phyloP scores from a whole-genome alignment of 1,140 invertebrate genomes.

The Caenorhabditis remanei region DNA sequence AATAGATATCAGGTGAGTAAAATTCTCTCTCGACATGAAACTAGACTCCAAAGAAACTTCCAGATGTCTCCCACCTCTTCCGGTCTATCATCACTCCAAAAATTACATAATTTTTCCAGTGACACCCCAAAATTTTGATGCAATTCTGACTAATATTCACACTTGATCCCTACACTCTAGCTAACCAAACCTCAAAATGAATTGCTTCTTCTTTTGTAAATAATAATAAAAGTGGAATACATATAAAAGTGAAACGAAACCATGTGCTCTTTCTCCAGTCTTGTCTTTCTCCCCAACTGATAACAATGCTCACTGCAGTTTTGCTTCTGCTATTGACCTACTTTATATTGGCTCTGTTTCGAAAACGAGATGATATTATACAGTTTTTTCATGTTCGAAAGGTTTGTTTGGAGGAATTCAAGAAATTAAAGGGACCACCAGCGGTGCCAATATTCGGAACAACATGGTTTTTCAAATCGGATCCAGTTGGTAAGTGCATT shows the following conservation, averaged over 20 bases:
- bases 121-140: too few relatives aligned
- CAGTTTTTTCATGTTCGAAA: neutral
- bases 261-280: neutral
- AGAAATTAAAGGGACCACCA: neutral
- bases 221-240: neutral
- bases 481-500: neutral
- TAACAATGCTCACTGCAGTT: slow-evolving; percentile 14
- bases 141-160: too few relatives aligned
- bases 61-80: too few relatives aligned
- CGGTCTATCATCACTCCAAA: too few relatives aligned
- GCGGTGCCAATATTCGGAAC: neutral
- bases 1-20: too few relatives aligned
- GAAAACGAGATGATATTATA: neutral
- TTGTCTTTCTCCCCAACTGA: neutral
- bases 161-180: slow-evolving; percentile 20
- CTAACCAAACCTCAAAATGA: neutral
- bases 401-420: neutral
- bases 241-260: neutral
- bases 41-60: too few relatives aligned
- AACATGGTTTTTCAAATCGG: neutral
- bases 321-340: neutral
- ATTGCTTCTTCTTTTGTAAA: neutral
- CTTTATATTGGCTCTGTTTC: neutral
- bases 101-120: too few relatives aligned
- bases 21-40: too few relatives aligned